Evolutionary conservation across 2,113 vertebrate genomes (phyloP), one percentile per base, ranked within the genome.

Genomic region (Semnornis frantzii): DNA sequence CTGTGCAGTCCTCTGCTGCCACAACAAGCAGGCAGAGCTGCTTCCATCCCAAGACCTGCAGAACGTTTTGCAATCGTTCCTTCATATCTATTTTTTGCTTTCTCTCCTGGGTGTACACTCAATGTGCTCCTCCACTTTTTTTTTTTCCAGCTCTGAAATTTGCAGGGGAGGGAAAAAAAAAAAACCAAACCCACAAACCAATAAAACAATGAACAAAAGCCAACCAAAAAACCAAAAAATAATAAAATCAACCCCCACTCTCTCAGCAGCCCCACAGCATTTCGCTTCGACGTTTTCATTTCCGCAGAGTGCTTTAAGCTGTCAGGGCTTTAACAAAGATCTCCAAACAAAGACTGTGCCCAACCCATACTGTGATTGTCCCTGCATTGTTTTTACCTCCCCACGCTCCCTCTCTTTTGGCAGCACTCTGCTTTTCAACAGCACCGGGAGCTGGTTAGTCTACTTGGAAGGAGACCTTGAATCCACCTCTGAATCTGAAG

Each of bases 21-120:
- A 2, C 4, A 1, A 25, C 0, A 5, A 33, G 23, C 2, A 2
- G 59, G 60, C 60, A 70, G 13, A 54, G n/a, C 74, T 39, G 8
- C 1, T 48, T 73, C 48, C 1, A 68, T 37, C 63, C 58, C 8
- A 71, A 59, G n/a, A 31, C 58, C n/a, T 23, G 28, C 64, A 46
- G 60, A 89, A 23, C 48, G 24, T 10, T 85, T 88, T 73, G 31
- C 68, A 28, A 10, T 10, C 9, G 1, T 44, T 87, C 60, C 2
- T n/a, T 75, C 90, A 24, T 3, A 10, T 15, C 54, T 63, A 19
- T 39, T 55, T 76, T 82, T 65, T 58, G 20, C n/a, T 74, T 79
- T 46, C 63, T 87, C 80, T 80, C 89, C 80, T 31, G 80, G 68
- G 59, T 9, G 15, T 48, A 8, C 16, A 11, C 4, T 84, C 82